A percentile compares a stretch with the other conserved stretches of the same genome.
Evolutionary conservation across 2,113 vertebrate genomes (phyloP).

Genomic region (Pseudopodoces humilis): DNA sequence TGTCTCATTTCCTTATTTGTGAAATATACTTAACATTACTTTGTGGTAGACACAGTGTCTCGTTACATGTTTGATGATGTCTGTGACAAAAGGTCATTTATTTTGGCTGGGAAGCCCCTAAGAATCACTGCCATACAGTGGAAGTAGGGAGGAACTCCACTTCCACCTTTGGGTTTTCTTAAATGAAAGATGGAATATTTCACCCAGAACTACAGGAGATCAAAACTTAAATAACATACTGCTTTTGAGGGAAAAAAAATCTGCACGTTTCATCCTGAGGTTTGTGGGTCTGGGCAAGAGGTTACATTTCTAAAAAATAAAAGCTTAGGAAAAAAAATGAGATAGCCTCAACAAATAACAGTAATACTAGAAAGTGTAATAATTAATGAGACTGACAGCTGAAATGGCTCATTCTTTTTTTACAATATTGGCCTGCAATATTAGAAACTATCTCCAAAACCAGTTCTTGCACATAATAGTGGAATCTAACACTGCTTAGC

Average conservation of each 20-base stretch:
- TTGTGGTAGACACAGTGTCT: not conserved
- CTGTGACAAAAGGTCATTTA: not conserved
- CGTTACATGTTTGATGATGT: not conserved
- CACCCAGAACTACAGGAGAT: not conserved
- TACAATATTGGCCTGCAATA: slow-evolving; percentile 25
- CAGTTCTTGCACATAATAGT: not conserved
- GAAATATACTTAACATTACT: not conserved
- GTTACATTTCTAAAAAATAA: slow-evolving; percentile 10
- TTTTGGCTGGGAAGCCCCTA: not conserved
- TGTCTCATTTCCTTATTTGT: not conserved
- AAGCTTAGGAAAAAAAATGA: not conserved
- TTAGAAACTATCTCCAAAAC: slow-evolving; percentile 40
- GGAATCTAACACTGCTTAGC: not conserved
- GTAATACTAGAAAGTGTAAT: slow-evolving; percentile 38
- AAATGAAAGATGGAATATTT: not conserved
- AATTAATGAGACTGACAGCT: slow-evolving; percentile 27
- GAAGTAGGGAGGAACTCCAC: not conserved
- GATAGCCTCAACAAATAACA: slow-evolving; percentile 9
- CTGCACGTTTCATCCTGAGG: slow-evolving; percentile 12
- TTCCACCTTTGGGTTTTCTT: not conserved
- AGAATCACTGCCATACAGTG: not conserved
- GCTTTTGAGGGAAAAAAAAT: slow-evolving; percentile 9
- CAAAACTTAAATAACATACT: not conserved
- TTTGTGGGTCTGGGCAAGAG: not conserved
- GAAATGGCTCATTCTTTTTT: not conserved